Evolutionary conservation across 1,140 invertebrate species (phyloP), one percentile per base, ranked within the genome.

Genomic region (Drosophila mayri): DNA sequence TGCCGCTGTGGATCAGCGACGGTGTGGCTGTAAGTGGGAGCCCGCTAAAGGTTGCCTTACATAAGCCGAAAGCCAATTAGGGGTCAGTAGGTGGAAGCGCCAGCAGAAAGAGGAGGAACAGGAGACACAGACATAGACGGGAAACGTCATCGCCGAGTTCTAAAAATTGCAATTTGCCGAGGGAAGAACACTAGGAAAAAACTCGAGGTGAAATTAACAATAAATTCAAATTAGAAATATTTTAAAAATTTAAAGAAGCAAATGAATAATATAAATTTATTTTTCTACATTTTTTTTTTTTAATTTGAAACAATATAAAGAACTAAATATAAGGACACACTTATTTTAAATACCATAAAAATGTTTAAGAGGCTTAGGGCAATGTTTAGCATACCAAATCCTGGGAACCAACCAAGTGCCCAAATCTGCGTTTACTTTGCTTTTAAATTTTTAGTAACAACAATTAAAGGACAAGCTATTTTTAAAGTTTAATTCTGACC

Each of bases 61-160:
- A 68, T 76, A 76, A 76, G 52, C 46, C 65, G 59, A 66, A 87
- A 83, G 84, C 76, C 84, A 88, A 87, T 87, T 87, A 87, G 79
- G 41, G 74, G 74, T 73, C 70, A 73, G 66, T 47, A 43, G 64
- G 43, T 46, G 65, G 41, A 46, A 37, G 12, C 43, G 41, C 37
- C 52, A 32, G 37, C 52, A 28, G 25, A 22, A 35, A 64, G 11
- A 20, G 35, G 47, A 20, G 28, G 28, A 35, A 35, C 40, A 64
- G 49, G 30, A 54, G 37, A 20, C 28, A 25, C 28, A 54, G 11
- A 55, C 10, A 25, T 20, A 55, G 16, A 37, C 55, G 47, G 47
- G 47, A 71, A 49, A 62, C 71, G 50, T 64, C 49, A 64, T 44
- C 40, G 16, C 25, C 30, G 25, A 35, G 38, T 32, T 80, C 77